phyloP scores from a whole-genome alignment of 1,140 invertebrate genomes.

The Eufriesea mexicana region DNA sequence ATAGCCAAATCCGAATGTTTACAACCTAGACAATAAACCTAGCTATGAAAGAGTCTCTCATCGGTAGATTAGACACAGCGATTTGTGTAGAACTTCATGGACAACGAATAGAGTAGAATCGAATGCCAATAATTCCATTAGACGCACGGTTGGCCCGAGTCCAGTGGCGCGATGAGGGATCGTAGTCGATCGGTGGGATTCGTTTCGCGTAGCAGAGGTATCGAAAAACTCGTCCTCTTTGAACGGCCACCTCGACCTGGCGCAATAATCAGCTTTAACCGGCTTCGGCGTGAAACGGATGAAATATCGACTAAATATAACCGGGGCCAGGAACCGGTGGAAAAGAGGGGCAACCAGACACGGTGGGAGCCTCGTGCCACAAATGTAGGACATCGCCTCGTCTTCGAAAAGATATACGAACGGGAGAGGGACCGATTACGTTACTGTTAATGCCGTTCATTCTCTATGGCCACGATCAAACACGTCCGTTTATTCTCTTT shows the following conservation, averaged over 20 bases:
- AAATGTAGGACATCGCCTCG: constrained; percentile 75
- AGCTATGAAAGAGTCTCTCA: too few relatives aligned
- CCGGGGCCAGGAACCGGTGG: constrained; percentile 64
- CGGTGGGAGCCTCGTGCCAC: constrained; percentile 62
- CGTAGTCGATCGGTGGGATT: not conserved
- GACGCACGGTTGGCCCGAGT: too few relatives aligned
- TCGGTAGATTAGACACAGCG: too few relatives aligned
- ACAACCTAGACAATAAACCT: too few relatives aligned
- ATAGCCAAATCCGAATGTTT: too few relatives aligned
- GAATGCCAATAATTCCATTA: too few relatives aligned
- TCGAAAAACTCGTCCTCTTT: constrained; percentile 48
- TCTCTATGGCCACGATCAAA: constrained; percentile 40
- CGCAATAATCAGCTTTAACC: constrained; percentile 73
- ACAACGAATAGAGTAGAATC: too few relatives aligned
- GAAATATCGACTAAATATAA: constrained; percentile 79
- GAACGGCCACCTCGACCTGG: constrained; percentile 54
- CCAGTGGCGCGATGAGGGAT: not conserved
- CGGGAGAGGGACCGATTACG: constrained; percentile 48
- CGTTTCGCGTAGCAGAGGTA: not conserved
- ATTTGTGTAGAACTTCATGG: too few relatives aligned
- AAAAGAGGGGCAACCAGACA: constrained; percentile 60
- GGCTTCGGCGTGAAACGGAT: constrained; percentile 71
- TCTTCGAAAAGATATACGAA: constrained; percentile 69
- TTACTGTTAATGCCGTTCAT: constrained; percentile 34
- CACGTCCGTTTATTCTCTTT: constrained; percentile 30